Base-by-base conservation (phyloP, 2,113 vertebrate genomes). In the Dolichallabes microphthalmus region DNA sequence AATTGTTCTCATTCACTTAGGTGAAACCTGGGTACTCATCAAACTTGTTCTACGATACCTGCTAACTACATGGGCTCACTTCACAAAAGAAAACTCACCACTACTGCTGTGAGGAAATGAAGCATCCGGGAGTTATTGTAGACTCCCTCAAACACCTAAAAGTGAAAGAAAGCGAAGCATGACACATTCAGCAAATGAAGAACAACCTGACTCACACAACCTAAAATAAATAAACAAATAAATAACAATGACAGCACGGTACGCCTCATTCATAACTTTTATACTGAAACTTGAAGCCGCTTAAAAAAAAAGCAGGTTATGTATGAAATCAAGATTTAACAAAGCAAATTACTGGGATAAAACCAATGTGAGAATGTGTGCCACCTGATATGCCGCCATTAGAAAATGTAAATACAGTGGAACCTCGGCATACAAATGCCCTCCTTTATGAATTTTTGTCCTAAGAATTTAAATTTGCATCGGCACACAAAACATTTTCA, bases 101-200 rank as follows among this genome's bases (percentile, higher is more conserved):
- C 96, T 30, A 96, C 94, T 19, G 95, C 95, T 13, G 96, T 96
- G 58, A 96, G 94, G 87, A 95, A 96, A 90, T 96, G 96, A 39
- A 96, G 92, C 96, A 96, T 96, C 78, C 96, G 92, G 53, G 95
- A 94, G 74, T 96, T 96, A 89, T 95, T 96, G 90, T 96, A 96
- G 32, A 96, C 94, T 82, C 96, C 96, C 81, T 96, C 96, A 89
- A 96, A 96, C 14, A 94, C 94, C 96, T 96, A 87, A 58, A 45
- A 89, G 2, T 57, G 39, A 25, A 82, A 53, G 1, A 57, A 79
- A 84, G n/a, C 73, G 8, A 22, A 19, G 32, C 2, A 19, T 20
- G 15, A 30, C 0, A n/a, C 52, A 4, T 3, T 17, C 53, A n/a
- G 4, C 50, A 35, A 57, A 58, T 25, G 20, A 58, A 58, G 11